Percentiles rank a stretch among this genome's conserved stretches.
Conservation (phyloP, 1,140 invertebrate genomes). For the Ceratosolen fusciceps region DNA sequence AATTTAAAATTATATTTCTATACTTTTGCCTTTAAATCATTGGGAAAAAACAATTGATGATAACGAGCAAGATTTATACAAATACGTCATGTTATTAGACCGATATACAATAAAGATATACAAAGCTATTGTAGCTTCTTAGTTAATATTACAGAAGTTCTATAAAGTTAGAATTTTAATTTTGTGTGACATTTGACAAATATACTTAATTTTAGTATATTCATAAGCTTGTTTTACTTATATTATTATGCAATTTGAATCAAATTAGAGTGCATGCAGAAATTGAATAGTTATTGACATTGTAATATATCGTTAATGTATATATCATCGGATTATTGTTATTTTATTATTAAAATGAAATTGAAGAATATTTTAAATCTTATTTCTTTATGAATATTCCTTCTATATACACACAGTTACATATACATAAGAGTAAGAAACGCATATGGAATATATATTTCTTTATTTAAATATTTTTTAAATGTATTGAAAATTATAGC, state of each 20-base stretch:
- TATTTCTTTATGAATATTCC: not conserved
- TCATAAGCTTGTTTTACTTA: conserved; percentile 26
- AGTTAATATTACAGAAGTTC: conserved; percentile 18
- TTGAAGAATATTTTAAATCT: conserved; percentile 50
- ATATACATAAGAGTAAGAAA: too few relatives aligned
- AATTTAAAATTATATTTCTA: conserved; percentile 30
- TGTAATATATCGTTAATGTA: conserved; percentile 70
- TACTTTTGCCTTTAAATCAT: conserved; percentile 14
- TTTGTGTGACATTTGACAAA: conserved; percentile 11
- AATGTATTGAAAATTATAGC: too few relatives aligned
- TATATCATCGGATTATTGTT: conserved; percentile 68
- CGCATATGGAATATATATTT: too few relatives aligned
- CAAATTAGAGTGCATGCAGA: conserved; percentile 38
- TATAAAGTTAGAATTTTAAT: conserved; percentile 22
- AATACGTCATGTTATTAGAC: not conserved
- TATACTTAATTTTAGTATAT: conserved; percentile 16
- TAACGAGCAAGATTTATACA: not conserved
- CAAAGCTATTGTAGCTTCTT: not conserved
- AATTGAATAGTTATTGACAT: conserved; percentile 51
- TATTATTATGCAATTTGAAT: conserved; percentile 23
- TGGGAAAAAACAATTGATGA: conserved; percentile 12
- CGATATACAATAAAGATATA: too few relatives aligned
- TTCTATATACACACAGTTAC: too few relatives aligned
- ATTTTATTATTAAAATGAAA: conserved; percentile 65
- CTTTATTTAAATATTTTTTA: too few relatives aligned